Conservation (phyloP, 2,113 vertebrate species). For the Ictalurus furcatus region DNA sequence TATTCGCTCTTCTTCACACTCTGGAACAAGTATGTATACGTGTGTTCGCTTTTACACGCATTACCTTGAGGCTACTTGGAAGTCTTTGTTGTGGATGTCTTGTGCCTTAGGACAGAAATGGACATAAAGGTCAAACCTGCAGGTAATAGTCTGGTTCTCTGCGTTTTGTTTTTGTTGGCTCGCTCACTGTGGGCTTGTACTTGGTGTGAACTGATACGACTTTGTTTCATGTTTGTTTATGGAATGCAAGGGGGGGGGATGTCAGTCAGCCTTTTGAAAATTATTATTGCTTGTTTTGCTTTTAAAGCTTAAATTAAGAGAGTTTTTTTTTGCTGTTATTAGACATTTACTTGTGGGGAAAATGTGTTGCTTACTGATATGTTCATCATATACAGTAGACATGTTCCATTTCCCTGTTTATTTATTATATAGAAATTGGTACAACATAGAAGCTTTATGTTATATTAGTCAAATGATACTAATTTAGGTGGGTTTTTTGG, state of each 20-base stretch:
- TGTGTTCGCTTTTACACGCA: conserved; percentile 11
- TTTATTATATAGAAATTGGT: neutral
- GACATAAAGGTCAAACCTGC: conserved; percentile 52
- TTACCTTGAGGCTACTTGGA: conserved; percentile 7
- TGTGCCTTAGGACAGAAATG: conserved; percentile 20
- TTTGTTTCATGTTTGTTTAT: conserved; percentile 1
- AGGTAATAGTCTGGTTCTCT: conserved; percentile 44
- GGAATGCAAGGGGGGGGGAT: neutral
- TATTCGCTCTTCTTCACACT: conserved; percentile 31
- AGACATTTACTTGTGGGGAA: neutral
- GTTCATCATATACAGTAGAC: neutral
- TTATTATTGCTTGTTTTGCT: neutral
- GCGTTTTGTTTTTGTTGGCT: neutral
- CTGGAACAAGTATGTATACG: neutral
- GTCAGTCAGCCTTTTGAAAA: neutral
- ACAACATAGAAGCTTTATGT: neutral
- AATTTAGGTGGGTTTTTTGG: neutral
- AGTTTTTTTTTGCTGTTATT: neutral
- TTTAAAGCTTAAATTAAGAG: neutral
- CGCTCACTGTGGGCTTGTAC: neutral
- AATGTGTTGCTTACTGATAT: neutral
- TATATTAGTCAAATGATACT: neutral
- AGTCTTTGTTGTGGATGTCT: conserved; percentile 11
- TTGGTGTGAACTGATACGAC: neutral
- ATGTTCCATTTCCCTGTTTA: neutral